Base-by-base conservation (phyloP, 2,113 vertebrate species). In the Podocnemis expansa region DNA sequence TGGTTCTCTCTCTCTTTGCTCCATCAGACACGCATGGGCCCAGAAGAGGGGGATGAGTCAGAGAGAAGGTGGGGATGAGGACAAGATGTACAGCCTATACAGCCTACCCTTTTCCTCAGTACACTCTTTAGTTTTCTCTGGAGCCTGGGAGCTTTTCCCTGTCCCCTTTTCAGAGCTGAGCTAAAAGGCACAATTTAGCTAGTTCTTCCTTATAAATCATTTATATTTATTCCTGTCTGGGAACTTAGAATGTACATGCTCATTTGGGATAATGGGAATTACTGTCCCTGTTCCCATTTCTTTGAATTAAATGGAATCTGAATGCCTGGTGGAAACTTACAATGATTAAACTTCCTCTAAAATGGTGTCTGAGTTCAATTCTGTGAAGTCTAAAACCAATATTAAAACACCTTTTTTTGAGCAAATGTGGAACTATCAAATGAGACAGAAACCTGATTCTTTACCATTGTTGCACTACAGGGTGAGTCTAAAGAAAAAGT, bases 351-450 rank as follows among this genome's bases (percentile, higher is more conserved):
- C 85, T 85, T 93, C 82, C 91, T 41, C 82, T 93, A 89, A 92
- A 84, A 76, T 96, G 91, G 84, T 96, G 96, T 96, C 89, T 97
- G 96, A 96, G 97, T 92, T 95, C 96, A 94, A 94, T 95, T 96
- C 91, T 95, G 96, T 97, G 95, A 95, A 49, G 79, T 90, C 56
- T 79, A 49, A 90, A 96, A 92, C 17, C 31, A 94, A 6, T 41
- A 43, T 34, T 87, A 80, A 92, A 85, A 81, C 51, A 4, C 58
- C 95, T 27, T 86, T 3, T 60, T 58, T 25, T 55, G 54, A 89
- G n/a, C 41, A 70, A 94, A 8, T 13, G 5, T 25, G 60, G 76
- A 92, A 73, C 25, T 73, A 76, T 76, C 7, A 91, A 83, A 81
- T 8, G 13, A 45, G 87, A 34, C 8, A 91, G 85, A 78, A 91